phyloP scores from a whole-genome alignment of 1,140 invertebrate species.

The Lepidurus packardi region DNA sequence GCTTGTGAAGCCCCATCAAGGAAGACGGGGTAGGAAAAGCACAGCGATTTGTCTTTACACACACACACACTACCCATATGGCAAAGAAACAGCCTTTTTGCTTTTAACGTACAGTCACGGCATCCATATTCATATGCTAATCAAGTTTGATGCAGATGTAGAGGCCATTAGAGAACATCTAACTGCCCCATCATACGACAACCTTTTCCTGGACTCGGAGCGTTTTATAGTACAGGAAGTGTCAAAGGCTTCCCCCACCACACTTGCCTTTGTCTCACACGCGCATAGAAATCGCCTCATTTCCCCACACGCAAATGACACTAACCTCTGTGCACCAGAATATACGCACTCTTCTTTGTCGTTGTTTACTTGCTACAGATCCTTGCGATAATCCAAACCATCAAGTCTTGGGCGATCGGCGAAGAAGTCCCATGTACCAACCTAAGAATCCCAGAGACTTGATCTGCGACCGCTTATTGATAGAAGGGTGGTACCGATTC shows the following conservation, averaged over 20 bases:
- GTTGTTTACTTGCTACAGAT: constrained; percentile 35
- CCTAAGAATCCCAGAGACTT: constrained; percentile 34
- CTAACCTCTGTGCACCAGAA: neutral
- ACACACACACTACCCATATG: constrained; percentile 1
- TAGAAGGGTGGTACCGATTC: constrained; percentile 36
- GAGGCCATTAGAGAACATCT: neutral
- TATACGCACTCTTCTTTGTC: neutral
- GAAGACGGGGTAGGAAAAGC: neutral
- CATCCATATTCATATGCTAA: constrained; percentile 22
- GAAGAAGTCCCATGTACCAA: constrained; percentile 35
- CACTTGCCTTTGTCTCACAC: neutral
- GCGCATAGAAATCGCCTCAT: neutral
- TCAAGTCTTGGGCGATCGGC: constrained; percentile 33
- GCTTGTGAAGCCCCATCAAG: neutral
- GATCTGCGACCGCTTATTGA: constrained; percentile 34
- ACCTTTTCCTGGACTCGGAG: neutral
- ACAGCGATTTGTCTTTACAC: constrained; percentile 4
- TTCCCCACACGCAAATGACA: neutral
- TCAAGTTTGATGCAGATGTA: constrained; percentile 15
- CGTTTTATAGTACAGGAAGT: constrained; percentile 14
- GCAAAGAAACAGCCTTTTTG: neutral
- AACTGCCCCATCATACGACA: neutral
- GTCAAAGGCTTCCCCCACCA: neutral
- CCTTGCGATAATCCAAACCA: constrained; percentile 27
- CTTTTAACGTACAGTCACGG: constrained; percentile 10